Evolutionary conservation across 2,888 invertebrate genomes (phyloP).

Genomic region (Drosophila peninsularis): DNA sequence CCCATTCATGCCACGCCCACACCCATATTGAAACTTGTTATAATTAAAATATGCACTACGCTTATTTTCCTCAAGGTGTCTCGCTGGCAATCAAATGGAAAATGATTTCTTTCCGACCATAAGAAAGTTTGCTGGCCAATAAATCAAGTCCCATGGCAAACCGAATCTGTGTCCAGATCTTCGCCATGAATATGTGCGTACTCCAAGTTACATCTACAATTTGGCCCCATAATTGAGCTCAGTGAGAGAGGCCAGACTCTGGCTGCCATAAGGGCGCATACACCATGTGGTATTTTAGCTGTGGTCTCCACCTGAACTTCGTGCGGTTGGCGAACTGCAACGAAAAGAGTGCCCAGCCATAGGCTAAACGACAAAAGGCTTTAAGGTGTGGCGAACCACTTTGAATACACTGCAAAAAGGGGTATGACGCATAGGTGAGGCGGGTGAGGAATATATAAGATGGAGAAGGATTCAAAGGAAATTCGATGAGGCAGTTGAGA

Average conservation of each 20-base stretch:
- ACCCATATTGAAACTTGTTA: conserved; percentile 69
- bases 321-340: conserved; percentile 5
- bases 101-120: conserved; percentile 40
- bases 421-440: not conserved
- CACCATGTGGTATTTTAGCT: conserved; percentile 19
- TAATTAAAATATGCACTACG: conserved; percentile 71
- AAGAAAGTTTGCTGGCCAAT: conserved; percentile 22
- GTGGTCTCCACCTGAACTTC: conserved; percentile 8
- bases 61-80: conserved; percentile 64
- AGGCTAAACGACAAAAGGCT: conserved; percentile 18
- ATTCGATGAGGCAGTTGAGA: too few relatives aligned
- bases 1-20: not conserved
- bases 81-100: conserved; percentile 60
- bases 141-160: conserved; percentile 44
- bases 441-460: not conserved
- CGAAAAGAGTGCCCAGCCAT: conserved; percentile 8
- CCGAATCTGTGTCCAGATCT: conserved; percentile 23
- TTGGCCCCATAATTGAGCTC: conserved; percentile 33
- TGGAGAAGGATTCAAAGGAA: not conserved
- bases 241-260: not conserved
- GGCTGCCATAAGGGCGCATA: conserved; percentile 2
- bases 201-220: conserved; percentile 25
- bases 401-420: not conserved
- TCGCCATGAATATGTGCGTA: conserved; percentile 28
- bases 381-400: conserved; percentile 53